These are phyloP conservation scores for Erpetoichthys calabaricus DNA, from an alignment of 2,797 vertebrate genomes.

Conservation along the genomic window DNA sequence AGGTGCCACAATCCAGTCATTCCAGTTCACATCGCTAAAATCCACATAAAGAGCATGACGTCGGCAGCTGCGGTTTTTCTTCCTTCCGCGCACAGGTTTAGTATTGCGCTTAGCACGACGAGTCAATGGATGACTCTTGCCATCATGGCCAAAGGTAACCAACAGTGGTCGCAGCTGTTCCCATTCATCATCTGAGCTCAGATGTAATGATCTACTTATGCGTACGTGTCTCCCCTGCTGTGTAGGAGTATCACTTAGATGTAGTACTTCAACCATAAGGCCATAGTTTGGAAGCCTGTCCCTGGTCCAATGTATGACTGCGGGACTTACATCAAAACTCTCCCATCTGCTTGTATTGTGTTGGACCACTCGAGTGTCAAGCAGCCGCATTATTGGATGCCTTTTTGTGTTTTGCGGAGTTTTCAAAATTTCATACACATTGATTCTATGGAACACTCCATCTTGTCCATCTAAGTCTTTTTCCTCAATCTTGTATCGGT, in stretches of 20 bases:
- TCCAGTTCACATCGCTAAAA: constrained; percentile 98
- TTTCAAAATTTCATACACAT: constrained; percentile 93
- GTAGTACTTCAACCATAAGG: constrained; percentile 79
- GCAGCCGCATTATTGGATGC: constrained; percentile 79
- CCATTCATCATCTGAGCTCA: constrained; percentile 72
- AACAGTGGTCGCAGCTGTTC: constrained; percentile 85
- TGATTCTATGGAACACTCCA: constrained; percentile 79
- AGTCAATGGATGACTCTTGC: constrained; percentile 78
- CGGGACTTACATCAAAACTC: constrained; percentile 92
- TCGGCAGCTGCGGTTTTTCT: constrained; percentile 86
- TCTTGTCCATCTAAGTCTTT: constrained; percentile 36
- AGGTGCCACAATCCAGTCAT: constrained; percentile 98
- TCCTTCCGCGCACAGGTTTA: constrained; percentile 63
- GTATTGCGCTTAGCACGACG: constrained; percentile 70
- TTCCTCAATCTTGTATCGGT: constrained; percentile 69
- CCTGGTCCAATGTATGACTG: constrained; percentile 85
- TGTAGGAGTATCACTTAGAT: constrained; percentile 59
- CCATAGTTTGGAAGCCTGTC: constrained; percentile 83
- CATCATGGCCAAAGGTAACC: constrained; percentile 93
- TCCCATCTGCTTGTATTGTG: constrained; percentile 86
- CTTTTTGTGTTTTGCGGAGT: constrained; percentile 44
- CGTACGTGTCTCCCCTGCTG: constrained; percentile 81
- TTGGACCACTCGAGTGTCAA: constrained; percentile 86
- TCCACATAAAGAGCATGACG: constrained; percentile 93
- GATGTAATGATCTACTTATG: constrained; percentile 80